phyloP scores from a whole-genome alignment of 1,140 invertebrate species.

The Drosophila kohkoa region DNA sequence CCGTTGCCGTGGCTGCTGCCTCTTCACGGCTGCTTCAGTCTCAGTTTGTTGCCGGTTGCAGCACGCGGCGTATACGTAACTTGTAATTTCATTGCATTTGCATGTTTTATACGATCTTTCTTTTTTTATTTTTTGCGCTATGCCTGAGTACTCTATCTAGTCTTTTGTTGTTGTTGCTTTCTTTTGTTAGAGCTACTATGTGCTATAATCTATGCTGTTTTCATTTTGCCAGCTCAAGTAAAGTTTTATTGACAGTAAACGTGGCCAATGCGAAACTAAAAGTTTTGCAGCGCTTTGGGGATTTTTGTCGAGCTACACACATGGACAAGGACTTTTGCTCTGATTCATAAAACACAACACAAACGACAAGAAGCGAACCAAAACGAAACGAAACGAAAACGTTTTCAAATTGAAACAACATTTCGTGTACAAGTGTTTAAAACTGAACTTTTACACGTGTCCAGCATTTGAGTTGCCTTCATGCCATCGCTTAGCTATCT shows the following conservation, averaged over 20 bases:
- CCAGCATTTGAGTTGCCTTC: conserved; percentile 63
- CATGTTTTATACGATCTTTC: conserved; percentile 64
- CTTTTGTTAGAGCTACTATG: conserved; percentile 4
- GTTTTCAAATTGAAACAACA: conserved; percentile 61
- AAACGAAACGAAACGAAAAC: conserved; percentile 25
- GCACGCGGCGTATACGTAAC: conserved; percentile 77
- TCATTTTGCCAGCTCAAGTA: conserved; percentile 62
- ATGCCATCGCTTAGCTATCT: conserved; percentile 8
- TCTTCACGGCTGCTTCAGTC: no score
- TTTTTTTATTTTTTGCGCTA: neutral
- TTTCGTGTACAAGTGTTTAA: conserved; percentile 80
- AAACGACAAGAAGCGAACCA: conserved; percentile 30
- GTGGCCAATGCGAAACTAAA: conserved; percentile 76
- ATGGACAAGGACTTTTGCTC: conserved; percentile 43
- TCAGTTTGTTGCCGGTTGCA: conserved; percentile 33
- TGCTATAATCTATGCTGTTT: conserved; percentile 60
- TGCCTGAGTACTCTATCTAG: conserved; percentile 4
- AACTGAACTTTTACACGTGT: conserved; percentile 77
- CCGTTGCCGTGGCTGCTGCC: neutral
- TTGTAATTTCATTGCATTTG: conserved; percentile 82
- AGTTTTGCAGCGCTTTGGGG: conserved; percentile 68
- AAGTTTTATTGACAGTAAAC: conserved; percentile 83
- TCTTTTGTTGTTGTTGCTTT: conserved; percentile 17
- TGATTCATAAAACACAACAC: conserved; percentile 74
- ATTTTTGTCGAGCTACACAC: conserved; percentile 49